A percentile compares a stretch with the other conserved stretches of the same genome.
These are phyloP conservation scores for Morpho deidamia DNA, from an alignment of 2,888 invertebrate species.

Conservation along the genomic window DNA sequence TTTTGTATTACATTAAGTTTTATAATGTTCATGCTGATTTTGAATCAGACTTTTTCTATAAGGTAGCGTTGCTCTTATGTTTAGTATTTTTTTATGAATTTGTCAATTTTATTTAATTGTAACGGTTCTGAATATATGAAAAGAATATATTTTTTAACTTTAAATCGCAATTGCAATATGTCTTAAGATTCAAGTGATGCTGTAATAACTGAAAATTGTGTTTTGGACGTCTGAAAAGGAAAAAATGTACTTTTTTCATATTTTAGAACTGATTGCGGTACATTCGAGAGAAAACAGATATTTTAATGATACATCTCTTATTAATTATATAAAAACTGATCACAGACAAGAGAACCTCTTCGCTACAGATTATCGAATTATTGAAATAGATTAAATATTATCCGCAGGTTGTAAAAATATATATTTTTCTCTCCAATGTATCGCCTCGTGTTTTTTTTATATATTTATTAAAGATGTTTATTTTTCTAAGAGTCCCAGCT, in stretches of 20 bases:
- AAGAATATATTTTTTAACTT: background rate
- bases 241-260: background rate
- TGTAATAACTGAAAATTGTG: no score
- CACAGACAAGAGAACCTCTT: no score
- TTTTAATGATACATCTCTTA: background rate
- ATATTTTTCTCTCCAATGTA: conserved; percentile 17
- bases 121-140: conserved; percentile 9
- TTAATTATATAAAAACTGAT: no score
- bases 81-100: conserved; percentile 48
- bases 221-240: background rate
- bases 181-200: no score
- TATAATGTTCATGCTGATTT: conserved; percentile 52
- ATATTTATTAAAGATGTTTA: conserved; percentile 74
- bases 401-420: background rate
- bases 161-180: no score
- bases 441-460: conserved; percentile 29
- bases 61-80: conserved; percentile 28
- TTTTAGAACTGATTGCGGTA: background rate
- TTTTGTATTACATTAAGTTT: conserved; percentile 59
- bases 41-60: conserved; percentile 43
- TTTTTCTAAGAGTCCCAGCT: conserved; percentile 62
- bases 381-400: background rate
- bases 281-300: conserved; percentile 2
- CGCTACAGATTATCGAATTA: background rate
- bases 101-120: conserved; percentile 39